Conservation (phyloP, 2,888 invertebrate genomes). For the Heterodera filipjevi region DNA sequence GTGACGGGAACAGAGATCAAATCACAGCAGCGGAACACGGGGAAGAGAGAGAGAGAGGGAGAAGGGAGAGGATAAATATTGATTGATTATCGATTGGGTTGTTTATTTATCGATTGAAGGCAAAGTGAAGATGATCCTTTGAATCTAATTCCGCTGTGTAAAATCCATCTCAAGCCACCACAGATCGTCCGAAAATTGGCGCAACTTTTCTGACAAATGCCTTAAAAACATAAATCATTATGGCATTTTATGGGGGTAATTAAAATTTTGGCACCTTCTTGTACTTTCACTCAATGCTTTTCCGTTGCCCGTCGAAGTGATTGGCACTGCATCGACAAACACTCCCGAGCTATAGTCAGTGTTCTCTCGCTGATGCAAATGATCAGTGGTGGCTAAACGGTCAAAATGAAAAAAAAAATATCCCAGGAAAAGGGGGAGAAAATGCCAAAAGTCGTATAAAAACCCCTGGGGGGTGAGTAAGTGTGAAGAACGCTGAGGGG, state of each 20-base stretch:
- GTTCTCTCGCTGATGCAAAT: slow-evolving; percentile 7
- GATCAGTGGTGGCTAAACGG: background rate
- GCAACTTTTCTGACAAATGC: background rate
- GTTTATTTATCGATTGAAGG: too few relatives aligned
- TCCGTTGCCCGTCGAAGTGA: background rate
- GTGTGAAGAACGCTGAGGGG: too few relatives aligned
- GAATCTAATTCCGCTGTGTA: background rate
- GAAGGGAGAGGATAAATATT: background rate
- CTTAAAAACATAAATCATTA: background rate
- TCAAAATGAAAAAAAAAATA: too few relatives aligned
- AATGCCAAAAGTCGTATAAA: too few relatives aligned
- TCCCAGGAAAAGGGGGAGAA: too few relatives aligned
- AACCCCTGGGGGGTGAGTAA: too few relatives aligned
- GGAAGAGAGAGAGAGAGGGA: background rate
- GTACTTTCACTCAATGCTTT: background rate
- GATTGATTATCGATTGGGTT: background rate
- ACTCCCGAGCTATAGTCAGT: slow-evolving; percentile 33
- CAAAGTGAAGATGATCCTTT: background rate
- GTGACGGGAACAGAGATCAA: slow-evolving; percentile 2
- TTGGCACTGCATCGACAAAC: slow-evolving; percentile 29
- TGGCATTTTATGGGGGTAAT: background rate
- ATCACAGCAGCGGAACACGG: slow-evolving; percentile 10
- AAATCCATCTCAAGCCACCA: slow-evolving; percentile 6
- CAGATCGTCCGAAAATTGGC: background rate
- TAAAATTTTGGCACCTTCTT: background rate